These are phyloP conservation scores for Peromyscus nudipes DNA, from an alignment of 2,797 vertebrate species.

Conservation along the genomic window DNA sequence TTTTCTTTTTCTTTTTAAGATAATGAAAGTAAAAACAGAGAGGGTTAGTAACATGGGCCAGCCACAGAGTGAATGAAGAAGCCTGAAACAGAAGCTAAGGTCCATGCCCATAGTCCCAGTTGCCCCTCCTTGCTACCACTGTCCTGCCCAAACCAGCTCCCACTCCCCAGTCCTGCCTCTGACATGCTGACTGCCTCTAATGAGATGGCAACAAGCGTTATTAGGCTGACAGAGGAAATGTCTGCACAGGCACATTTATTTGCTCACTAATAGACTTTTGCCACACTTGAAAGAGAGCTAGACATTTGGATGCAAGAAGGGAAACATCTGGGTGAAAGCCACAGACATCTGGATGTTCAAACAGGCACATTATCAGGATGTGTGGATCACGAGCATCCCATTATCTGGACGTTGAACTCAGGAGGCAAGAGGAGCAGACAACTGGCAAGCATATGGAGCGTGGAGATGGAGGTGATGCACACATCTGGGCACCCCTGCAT, in stretches of 20 bases:
- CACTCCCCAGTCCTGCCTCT: background rate
- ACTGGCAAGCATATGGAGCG: background rate
- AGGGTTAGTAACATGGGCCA: background rate
- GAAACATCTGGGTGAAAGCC: conserved; percentile 61
- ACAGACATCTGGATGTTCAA: conserved; percentile 55
- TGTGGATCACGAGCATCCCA: background rate
- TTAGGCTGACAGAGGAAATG: conserved; percentile 4
- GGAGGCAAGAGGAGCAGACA: background rate
- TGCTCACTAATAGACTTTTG: conserved; percentile 34
- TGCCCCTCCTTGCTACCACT: accelerated
- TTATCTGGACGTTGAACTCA: background rate
- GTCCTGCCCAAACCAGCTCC: background rate
- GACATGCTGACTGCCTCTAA: background rate
- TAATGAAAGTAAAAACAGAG: background rate
- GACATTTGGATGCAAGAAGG: conserved; percentile 56
- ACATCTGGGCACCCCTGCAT: background rate
- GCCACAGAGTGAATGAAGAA: background rate
- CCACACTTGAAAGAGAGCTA: conserved; percentile 28
- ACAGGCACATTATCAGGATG: background rate
- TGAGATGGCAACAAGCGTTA: background rate
- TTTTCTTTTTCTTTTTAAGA: conserved; percentile 25
- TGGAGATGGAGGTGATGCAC: background rate
- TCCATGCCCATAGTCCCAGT: background rate
- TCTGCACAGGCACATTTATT: background rate
- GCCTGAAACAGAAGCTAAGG: background rate